Conservation (phyloP, 2,797 vertebrate species). For the Leptodactylus fallax region DNA sequence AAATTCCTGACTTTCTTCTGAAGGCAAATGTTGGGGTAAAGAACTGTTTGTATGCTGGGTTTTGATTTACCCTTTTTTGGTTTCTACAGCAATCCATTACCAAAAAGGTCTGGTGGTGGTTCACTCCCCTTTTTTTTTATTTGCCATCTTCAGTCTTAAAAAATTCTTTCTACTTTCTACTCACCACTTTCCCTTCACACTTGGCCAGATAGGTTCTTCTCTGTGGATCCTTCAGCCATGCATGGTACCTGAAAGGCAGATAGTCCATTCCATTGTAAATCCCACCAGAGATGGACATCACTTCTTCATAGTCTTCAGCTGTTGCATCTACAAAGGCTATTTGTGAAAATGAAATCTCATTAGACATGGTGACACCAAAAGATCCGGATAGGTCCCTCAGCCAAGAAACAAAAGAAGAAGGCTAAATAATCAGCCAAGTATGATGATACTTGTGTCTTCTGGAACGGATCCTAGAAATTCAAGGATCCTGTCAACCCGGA, state of each 20-base stretch:
- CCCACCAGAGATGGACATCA: conserved; percentile 7
- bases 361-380: neutral
- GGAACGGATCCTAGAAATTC: neutral
- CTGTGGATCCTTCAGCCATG: conserved; percentile 50
- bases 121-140: too few species aligned
- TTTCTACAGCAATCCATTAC: too few species aligned
- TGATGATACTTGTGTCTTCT: neutral
- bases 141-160: too few species aligned
- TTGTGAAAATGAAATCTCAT: neutral
- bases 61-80: too few species aligned
- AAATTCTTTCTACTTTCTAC: neutral
- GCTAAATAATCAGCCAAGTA: too few species aligned
- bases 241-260: conserved; percentile 54
- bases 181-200: conserved; percentile 54
- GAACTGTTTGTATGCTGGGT: too few species aligned
- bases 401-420: neutral
- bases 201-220: conserved; percentile 57
- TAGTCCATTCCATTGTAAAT: conserved; percentile 55
- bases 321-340: neutral
- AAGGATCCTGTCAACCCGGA: neutral
- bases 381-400: neutral
- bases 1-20: too few species aligned
- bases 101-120: too few species aligned
- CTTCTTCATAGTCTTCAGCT: conserved; percentile 11
- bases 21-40: too few species aligned